Conservation (phyloP, 2,113 vertebrate species). For the Melanerpes formicivorus region DNA sequence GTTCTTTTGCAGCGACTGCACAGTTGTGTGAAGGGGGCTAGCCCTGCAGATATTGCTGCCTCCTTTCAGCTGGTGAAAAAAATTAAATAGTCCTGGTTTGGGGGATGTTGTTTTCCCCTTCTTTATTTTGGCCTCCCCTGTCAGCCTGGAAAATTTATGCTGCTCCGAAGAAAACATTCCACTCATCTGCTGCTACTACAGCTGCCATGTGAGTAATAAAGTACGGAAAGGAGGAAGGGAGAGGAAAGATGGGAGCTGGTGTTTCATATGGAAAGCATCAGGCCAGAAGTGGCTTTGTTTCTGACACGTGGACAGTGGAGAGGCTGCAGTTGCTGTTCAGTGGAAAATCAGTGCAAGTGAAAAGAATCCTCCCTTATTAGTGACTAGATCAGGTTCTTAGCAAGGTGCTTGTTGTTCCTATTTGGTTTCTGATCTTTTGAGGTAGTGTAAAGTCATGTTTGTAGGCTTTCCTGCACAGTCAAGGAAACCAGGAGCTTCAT, state of each 20-base stretch:
- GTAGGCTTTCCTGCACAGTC: neutral
- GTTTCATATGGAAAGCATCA: constrained; percentile 53
- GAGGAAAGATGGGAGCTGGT: constrained; percentile 4
- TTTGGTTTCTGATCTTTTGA: neutral
- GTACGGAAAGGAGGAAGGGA: neutral
- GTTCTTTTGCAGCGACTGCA: neutral
- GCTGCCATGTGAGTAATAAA: constrained; percentile 25
- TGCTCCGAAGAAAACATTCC: neutral
- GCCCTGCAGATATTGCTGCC: neutral
- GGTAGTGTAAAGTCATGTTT: neutral
- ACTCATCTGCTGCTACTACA: constrained; percentile 24
- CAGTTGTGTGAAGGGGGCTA: neutral
- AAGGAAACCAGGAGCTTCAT: neutral
- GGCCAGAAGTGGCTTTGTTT: constrained; percentile 55
- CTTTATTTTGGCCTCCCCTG: neutral
- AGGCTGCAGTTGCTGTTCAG: constrained; percentile 3
- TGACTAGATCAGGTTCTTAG: constrained; percentile 6
- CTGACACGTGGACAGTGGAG: constrained; percentile 17
- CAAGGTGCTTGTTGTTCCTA: neutral
- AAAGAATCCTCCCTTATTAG: constrained; percentile 21
- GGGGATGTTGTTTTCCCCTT: neutral
- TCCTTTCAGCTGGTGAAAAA: neutral
- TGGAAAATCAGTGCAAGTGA: neutral
- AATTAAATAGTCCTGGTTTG: neutral
- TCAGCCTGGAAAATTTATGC: constrained; percentile 52